phyloP scores from a whole-genome alignment of 2,113 vertebrate genomes.

The Alligator mississippiensis region DNA sequence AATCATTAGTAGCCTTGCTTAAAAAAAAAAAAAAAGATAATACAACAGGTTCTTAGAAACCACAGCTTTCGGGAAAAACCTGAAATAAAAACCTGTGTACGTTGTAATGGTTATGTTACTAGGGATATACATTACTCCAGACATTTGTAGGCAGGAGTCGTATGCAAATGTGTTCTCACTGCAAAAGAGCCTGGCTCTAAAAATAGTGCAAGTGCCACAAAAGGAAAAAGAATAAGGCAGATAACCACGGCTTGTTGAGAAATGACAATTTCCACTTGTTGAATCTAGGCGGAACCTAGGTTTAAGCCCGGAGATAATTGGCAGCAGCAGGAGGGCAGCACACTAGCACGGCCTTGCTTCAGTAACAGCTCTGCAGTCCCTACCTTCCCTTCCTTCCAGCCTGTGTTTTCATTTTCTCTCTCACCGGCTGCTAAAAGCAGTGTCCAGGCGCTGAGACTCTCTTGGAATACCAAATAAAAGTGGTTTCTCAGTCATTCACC shows the following conservation, averaged over 20 bases:
- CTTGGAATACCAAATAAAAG: not conserved
- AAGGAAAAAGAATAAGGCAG: not conserved
- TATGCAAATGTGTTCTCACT: not conserved
- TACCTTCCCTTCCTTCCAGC: not conserved
- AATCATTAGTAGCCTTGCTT: not conserved
- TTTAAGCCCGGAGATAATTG: not conserved
- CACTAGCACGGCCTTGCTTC: not conserved
- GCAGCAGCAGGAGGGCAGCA: not conserved
- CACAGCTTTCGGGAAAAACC: not conserved
- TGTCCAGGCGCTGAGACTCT: not conserved
- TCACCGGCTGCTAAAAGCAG: not conserved
- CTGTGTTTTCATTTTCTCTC: not conserved
- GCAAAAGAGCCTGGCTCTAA: not conserved
- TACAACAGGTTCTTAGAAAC: not conserved
- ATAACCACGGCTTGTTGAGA: not conserved
- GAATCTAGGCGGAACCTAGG: not conserved
- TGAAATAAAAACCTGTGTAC: not conserved
- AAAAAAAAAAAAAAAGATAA: not conserved
- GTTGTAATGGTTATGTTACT: not conserved
- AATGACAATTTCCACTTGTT: not conserved
- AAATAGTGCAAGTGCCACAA: not conserved
- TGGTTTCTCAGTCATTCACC: not conserved
- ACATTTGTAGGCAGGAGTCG: not conserved
- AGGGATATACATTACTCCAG: not conserved
- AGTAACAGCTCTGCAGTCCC: not conserved